A percentile compares a stretch with the other conserved stretches of the same genome.
Conservation (phyloP, 1,140 invertebrate species). For the Triops cancriformis region DNA sequence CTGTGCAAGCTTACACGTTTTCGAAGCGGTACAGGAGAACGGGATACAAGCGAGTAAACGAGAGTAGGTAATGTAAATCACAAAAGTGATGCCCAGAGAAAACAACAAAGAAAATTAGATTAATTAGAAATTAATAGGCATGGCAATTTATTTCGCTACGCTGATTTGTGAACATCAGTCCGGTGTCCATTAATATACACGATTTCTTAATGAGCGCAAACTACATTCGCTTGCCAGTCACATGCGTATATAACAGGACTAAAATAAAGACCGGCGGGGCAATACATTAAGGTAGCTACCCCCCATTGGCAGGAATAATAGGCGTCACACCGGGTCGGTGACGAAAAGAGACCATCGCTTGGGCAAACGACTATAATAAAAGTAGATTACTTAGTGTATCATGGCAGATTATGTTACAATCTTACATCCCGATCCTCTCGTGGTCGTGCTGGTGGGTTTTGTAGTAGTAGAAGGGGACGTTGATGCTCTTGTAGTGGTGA, state of each 20-base stretch:
- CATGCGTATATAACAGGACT: not conserved
- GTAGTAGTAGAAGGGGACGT: not conserved
- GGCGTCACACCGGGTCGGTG: not conserved
- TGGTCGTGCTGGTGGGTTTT: not conserved
- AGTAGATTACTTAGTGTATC: not conserved
- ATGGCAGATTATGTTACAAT: not conserved
- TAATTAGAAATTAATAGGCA: no score
- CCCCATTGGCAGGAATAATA: not conserved
- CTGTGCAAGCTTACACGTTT: no score
- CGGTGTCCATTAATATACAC: not conserved
- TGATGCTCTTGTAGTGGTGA: not conserved
- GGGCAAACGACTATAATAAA: not conserved
- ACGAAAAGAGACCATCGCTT: not conserved
- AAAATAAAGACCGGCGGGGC: not conserved
- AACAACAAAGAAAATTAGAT: no score
- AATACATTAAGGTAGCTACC: not conserved
- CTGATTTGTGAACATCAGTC: not conserved
- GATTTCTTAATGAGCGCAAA: not conserved
- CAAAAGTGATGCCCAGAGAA: no score
- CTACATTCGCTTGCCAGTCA: not conserved
- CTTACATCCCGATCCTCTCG: not conserved
- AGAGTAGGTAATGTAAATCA: no score
- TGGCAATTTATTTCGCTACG: not conserved
- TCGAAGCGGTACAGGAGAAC: no score
- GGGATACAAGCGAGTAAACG: no score